Evolutionary conservation across 2,888 invertebrate species (phyloP).

Genomic region (Myopa testacea): DNA sequence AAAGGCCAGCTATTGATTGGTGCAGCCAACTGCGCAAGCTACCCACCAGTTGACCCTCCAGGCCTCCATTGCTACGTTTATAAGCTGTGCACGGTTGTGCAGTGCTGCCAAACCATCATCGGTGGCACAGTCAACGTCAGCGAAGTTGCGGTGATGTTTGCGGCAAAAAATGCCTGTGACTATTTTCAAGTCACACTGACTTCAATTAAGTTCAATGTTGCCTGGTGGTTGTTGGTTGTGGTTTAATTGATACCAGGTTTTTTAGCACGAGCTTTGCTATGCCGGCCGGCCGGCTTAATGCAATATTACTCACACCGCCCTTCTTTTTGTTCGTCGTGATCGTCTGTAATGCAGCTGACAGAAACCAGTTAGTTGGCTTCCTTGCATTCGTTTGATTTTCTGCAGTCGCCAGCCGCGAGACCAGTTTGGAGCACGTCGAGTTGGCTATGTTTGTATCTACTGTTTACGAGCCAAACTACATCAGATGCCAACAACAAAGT

Average conservation of each 20-base stretch:
- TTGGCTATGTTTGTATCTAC: slow-evolving; percentile 9
- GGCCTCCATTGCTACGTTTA: too few species aligned
- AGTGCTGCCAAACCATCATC: neutral
- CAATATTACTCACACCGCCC: neutral
- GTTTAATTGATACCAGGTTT: slow-evolving; percentile 55
- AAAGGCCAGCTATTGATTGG: too few species aligned
- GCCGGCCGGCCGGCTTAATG: slow-evolving; percentile 51
- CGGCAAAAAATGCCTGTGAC: neutral
- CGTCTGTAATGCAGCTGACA: neutral
- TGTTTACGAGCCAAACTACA: neutral
- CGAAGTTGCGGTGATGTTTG: neutral
- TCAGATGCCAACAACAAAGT: neutral
- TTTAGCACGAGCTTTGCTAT: slow-evolving; percentile 45
- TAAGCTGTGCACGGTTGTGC: neutral
- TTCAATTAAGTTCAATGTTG: slow-evolving; percentile 29
- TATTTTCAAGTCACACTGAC: slow-evolving; percentile 6
- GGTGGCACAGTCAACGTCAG: neutral
- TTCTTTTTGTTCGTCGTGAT: neutral
- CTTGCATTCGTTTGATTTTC: neutral
- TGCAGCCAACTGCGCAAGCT: too few species aligned
- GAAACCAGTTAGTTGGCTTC: slow-evolving; percentile 46
- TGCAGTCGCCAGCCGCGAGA: slow-evolving; percentile 7
- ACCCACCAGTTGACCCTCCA: too few species aligned
- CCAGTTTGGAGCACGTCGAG: slow-evolving; percentile 12
- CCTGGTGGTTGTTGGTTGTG: neutral